phyloP scores from a whole-genome alignment of 35 echinoderm and acorn worm species.

The Ophiothrix spiculata region DNA sequence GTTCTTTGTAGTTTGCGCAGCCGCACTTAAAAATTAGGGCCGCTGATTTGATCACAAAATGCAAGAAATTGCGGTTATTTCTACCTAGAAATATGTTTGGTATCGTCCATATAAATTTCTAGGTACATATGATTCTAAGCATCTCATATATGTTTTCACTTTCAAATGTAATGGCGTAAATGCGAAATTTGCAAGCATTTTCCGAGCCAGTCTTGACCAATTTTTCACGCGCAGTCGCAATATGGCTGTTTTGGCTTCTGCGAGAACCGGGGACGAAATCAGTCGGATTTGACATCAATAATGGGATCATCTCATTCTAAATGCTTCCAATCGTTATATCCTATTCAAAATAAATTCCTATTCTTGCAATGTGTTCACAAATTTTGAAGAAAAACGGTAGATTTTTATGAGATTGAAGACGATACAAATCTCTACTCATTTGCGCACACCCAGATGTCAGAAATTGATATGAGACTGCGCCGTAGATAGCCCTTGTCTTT shows the following conservation, averaged over 20 bases:
- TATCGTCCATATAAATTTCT: too few relatives aligned
- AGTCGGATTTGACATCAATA: neutral
- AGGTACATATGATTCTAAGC: too few relatives aligned
- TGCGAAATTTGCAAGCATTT: too few relatives aligned
- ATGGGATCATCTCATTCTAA: too few relatives aligned
- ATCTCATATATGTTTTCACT: too few relatives aligned
- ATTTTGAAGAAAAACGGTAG: neutral
- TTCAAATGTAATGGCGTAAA: too few relatives aligned
- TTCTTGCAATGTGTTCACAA: neutral
- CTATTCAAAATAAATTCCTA: neutral
- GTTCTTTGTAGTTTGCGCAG: slow-evolving; percentile 58
- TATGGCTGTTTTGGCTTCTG: neutral
- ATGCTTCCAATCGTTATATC: neutral
- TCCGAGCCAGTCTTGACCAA: neutral
- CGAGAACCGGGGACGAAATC: neutral
- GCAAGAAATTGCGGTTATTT: too few relatives aligned
- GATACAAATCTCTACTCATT: neutral
- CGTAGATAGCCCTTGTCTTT: neutral
- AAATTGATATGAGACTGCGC: neutral
- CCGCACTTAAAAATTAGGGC: slow-evolving; percentile 24
- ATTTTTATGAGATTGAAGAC: neutral
- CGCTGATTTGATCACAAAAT: neutral
- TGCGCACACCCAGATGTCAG: neutral
- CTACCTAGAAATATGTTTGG: too few relatives aligned
- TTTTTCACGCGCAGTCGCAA: slow-evolving; percentile 8